Conservation (phyloP, 2,113 vertebrate genomes). For the Sceloporus tristichus region DNA sequence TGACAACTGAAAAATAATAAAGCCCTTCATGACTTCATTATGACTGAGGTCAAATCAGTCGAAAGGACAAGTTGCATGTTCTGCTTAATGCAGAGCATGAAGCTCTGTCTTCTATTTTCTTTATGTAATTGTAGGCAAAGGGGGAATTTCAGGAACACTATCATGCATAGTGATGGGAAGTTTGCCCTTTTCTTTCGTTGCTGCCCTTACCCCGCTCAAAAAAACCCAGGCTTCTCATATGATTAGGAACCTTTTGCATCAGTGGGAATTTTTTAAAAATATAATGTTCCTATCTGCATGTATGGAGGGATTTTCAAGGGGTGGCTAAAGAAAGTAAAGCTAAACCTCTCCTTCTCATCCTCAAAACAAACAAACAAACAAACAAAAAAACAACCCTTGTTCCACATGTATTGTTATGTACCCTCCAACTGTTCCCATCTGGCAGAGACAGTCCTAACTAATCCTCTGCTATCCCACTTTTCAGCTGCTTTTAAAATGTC, state of each 20-base stretch:
- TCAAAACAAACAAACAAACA: not conserved
- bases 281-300: not conserved
- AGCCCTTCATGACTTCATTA: not conserved
- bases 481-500: too few species aligned
- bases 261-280: not conserved
- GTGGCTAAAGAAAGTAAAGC: not conserved
- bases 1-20: slow-evolving; percentile 39
- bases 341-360: not conserved
- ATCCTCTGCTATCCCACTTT: too few species aligned
- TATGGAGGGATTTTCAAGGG: not conserved
- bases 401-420: too few species aligned
- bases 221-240: not conserved
- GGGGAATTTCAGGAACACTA: not conserved
- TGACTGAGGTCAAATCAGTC: slow-evolving; percentile 19
- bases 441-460: too few species aligned
- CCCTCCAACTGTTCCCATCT: too few species aligned
- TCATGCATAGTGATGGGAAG: too few species aligned
- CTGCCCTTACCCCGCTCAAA: not conserved
- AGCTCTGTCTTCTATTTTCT: not conserved
- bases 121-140: not conserved
- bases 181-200: not conserved
- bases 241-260: not conserved
- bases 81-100: not conserved
- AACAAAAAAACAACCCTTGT: too few species aligned
- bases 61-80: not conserved